A percentile compares a stretch with the other conserved stretches of the same genome.
These are phyloP conservation scores for Phainopepla nitens DNA, from an alignment of 2,113 vertebrate species.

Conservation along the genomic window DNA sequence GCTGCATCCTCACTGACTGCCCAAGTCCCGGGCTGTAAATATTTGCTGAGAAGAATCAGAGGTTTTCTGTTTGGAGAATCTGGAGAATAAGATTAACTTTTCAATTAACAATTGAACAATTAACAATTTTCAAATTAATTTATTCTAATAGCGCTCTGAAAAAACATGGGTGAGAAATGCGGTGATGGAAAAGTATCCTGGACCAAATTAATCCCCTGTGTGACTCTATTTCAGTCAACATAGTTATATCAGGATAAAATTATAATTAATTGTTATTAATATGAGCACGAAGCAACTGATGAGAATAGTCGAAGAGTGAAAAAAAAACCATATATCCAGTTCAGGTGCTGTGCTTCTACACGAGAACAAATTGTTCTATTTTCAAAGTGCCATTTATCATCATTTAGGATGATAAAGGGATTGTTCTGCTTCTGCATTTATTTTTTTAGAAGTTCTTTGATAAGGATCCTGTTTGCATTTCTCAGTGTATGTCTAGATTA, in stretches of 20 bases:
- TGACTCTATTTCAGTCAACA: conserved; percentile 45
- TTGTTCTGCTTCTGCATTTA: background rate
- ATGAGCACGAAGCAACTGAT: background rate
- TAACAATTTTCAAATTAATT: conserved; percentile 53
- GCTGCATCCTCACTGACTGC: background rate
- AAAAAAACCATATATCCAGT: background rate
- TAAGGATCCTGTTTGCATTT: background rate
- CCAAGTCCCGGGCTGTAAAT: background rate
- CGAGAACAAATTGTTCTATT: background rate
- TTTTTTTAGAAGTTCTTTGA: background rate
- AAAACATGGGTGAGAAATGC: background rate
- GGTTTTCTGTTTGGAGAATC: conserved; percentile 30
- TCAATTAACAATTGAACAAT: conserved; percentile 58
- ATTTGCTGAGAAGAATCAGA: conserved; percentile 33
- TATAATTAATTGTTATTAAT: conserved; percentile 56
- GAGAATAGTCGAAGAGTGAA: background rate
- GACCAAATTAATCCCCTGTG: conserved; percentile 54
- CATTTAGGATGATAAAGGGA: background rate
- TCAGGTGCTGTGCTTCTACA: background rate
- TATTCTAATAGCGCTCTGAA: conserved; percentile 8
- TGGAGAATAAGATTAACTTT: conserved; percentile 57
- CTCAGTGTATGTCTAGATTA: rapidly evolving
- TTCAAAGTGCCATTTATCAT: background rate
- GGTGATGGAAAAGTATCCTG: conserved; percentile 7
- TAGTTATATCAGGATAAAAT: conserved; percentile 20